These are phyloP conservation scores for Sebastes umbrosus DNA, from an alignment of 2,797 vertebrate genomes.

Conservation along the genomic window DNA sequence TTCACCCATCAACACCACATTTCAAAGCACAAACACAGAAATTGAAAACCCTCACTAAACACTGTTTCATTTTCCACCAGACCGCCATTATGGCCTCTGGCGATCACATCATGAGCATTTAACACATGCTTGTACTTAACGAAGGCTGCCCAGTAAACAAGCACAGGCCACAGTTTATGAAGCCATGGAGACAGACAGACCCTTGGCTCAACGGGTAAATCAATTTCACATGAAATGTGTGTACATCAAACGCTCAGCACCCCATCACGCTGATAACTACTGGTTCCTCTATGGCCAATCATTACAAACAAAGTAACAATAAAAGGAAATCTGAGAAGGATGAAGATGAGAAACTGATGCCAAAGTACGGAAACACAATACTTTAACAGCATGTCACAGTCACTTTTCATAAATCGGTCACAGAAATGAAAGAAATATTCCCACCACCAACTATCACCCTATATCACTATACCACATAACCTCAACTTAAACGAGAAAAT, in stretches of 20 bases:
- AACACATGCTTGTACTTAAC: conserved; percentile 53
- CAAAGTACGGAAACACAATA: not conserved
- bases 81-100: conserved; percentile 11
- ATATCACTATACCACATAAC: not conserved
- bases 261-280: not conserved
- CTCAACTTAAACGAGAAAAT: not conserved
- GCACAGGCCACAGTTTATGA: conserved; percentile 28
- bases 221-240: conserved; percentile 25
- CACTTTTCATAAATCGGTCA: not conserved
- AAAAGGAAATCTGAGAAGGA: not conserved
- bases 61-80: conserved; percentile 14
- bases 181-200: conserved; percentile 18
- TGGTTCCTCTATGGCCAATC: not conserved
- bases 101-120: conserved; percentile 25
- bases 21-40: conserved; percentile 9
- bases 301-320: not conserved
- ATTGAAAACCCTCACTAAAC: conserved; percentile 22
- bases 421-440: not conserved
- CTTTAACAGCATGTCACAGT: not conserved
- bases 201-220: conserved; percentile 1
- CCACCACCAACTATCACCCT: not conserved
- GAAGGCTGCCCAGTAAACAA: conserved; percentile 38
- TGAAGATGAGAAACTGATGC: conserved; percentile 2
- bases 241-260: conserved; percentile 3
- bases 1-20: conserved; percentile 17